A percentile compares a stretch with the other conserved stretches of the same genome.
These are phyloP conservation scores for Apodemia mormo DNA, from an alignment of 2,888 invertebrate genomes.

Conservation along the genomic window DNA sequence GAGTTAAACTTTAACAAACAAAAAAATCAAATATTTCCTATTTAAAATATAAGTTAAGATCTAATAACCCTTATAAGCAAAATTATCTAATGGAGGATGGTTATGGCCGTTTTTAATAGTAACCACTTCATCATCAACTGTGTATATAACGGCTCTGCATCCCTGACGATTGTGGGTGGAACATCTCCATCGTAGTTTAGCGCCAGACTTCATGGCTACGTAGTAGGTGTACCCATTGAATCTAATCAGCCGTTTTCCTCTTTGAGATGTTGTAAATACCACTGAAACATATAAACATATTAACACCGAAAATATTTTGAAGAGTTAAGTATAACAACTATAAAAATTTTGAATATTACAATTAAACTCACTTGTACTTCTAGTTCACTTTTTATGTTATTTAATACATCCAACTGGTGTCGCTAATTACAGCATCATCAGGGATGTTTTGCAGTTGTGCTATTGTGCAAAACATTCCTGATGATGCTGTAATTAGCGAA, in stretches of 20 bases:
- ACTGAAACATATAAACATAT: conserved; percentile 31
- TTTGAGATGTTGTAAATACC: conserved; percentile 37
- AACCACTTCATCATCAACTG: conserved; percentile 35
- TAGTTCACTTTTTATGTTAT: no score
- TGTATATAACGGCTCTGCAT: conserved; percentile 43
- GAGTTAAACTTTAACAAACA: no score
- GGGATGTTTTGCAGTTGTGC: no score
- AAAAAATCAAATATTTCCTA: no score
- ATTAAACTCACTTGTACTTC: no score
- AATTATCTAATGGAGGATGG: conserved; percentile 27
- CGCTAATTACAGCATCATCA: no score
- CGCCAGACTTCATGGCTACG: not conserved
- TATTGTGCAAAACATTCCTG: no score
- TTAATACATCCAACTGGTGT: no score
- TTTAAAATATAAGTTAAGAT: not conserved
- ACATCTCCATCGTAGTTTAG: conserved; percentile 40
- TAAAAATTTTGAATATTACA: no score
- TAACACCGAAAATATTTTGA: conserved; percentile 5
- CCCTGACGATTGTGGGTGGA: conserved; percentile 40
- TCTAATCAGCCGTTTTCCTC: conserved; percentile 41
- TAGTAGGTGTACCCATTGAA: conserved; percentile 37
- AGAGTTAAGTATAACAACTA: not conserved
- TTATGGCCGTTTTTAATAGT: conserved; percentile 31
- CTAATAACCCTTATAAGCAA: not conserved
- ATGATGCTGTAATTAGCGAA: no score